These are phyloP conservation scores for Periphyllus acericola DNA, from an alignment of 2,888 invertebrate species.

Conservation along the genomic window DNA sequence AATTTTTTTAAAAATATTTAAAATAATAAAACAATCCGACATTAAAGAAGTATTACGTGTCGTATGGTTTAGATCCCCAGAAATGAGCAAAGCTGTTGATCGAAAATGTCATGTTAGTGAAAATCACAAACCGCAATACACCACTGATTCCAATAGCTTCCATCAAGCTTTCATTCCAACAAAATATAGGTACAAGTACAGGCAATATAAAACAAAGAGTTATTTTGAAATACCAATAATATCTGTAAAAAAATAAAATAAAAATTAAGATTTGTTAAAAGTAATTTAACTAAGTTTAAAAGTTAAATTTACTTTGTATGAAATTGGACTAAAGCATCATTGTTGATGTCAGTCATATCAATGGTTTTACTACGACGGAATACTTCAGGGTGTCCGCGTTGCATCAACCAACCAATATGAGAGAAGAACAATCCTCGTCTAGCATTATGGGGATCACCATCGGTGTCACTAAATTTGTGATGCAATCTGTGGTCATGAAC, in stretches of 20 bases:
- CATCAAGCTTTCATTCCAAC: conserved; percentile 58
- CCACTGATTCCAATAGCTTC: conserved; percentile 38
- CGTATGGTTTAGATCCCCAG: conserved; percentile 79
- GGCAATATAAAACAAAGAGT: conserved; percentile 79
- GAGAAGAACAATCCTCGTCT: conserved; percentile 89
- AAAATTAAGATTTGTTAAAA: neutral
- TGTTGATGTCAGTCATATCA: conserved; percentile 83
- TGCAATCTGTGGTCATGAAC: conserved; percentile 81
- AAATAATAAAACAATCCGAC: neutral
- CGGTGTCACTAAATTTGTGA: conserved; percentile 79
- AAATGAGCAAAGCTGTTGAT: conserved; percentile 90
- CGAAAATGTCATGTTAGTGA: conserved; percentile 82
- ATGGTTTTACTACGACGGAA: conserved; percentile 79
- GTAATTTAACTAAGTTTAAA: neutral
- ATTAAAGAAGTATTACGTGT: conserved; percentile 72
- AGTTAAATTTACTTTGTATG: conserved; percentile 75
- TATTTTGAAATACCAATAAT: conserved; percentile 70
- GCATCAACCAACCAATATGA: conserved; percentile 92
- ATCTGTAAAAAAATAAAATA: conserved; percentile 66
- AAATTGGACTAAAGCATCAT: conserved; percentile 81
- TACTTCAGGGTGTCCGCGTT: conserved; percentile 88
- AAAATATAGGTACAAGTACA: conserved; percentile 70
- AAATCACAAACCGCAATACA: conserved; percentile 46
- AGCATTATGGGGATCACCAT: conserved; percentile 85
- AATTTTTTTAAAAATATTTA: conserved; percentile 41